Conservation (phyloP, 2,888 invertebrate genomes). For the Acleris cristana region DNA sequence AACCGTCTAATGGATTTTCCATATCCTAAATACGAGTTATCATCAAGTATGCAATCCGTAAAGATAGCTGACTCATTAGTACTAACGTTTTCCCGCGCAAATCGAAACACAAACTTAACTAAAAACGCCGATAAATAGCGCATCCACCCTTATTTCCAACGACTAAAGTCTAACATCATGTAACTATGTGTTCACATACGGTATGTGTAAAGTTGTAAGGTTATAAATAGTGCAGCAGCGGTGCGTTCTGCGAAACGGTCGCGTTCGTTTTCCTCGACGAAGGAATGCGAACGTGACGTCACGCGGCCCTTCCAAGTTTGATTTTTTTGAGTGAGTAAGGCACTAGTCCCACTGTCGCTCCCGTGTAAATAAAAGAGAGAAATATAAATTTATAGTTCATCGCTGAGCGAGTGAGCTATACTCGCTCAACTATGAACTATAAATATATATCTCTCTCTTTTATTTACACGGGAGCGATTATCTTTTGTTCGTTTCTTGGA, state of each 20-base stretch:
- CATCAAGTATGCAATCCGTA: slow-evolving; percentile 12
- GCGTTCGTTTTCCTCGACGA: slow-evolving; percentile 75
- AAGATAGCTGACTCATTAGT: slow-evolving; percentile 17
- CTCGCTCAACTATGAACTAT: too few relatives aligned
- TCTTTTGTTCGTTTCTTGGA: too few relatives aligned
- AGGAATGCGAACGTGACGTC: slow-evolving; percentile 77
- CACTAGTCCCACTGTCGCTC: too few relatives aligned
- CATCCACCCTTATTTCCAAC: neutral
- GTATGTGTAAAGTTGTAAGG: slow-evolving; percentile 48
- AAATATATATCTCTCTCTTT: too few relatives aligned
- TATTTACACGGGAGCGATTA: too few relatives aligned
- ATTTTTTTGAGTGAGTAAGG: slow-evolving; percentile 19
- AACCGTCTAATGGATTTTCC: slow-evolving; percentile 11
- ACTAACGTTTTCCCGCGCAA: slow-evolving; percentile 24
- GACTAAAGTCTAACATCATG: slow-evolving; percentile 41
- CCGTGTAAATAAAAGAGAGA: too few relatives aligned
- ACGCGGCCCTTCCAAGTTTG: slow-evolving; percentile 55
- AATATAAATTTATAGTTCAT: too few relatives aligned
- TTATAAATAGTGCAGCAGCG: slow-evolving; percentile 78
- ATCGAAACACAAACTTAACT: neutral
- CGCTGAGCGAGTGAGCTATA: too few relatives aligned
- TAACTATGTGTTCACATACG: slow-evolving; percentile 23
- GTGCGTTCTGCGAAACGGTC: slow-evolving; percentile 70
- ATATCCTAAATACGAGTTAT: slow-evolving; percentile 11
- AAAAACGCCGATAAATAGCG: slow-evolving; percentile 10